Conservation (phyloP, 2,888 invertebrate genomes). For the Epistrophe grossulariae region DNA sequence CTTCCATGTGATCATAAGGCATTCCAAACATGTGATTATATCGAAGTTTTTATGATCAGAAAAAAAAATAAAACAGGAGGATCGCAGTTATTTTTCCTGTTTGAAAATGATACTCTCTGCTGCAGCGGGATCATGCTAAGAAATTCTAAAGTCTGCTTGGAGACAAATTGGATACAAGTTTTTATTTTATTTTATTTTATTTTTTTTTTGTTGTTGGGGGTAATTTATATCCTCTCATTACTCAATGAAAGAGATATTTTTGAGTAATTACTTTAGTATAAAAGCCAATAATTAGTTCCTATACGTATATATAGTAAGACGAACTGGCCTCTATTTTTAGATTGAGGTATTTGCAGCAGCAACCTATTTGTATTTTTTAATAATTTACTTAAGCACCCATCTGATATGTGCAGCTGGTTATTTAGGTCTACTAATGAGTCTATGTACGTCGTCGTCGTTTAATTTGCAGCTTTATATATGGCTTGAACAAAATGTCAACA, state of each 20-base stretch:
- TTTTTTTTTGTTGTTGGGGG: not conserved
- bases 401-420: constrained; percentile 7
- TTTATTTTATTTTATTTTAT: not conserved
- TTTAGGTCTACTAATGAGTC: not conserved
- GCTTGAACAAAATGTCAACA: not conserved
- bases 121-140: constrained; percentile 29
- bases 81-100: constrained; percentile 58
- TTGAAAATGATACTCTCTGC: constrained; percentile 40
- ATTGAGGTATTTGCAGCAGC: constrained; percentile 23
- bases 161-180: constrained; percentile 61
- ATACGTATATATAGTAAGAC: not conserved
- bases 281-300: constrained; percentile 14
- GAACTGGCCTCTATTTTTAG: not conserved
- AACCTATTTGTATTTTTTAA: constrained; percentile 15
- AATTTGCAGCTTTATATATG: not conserved
- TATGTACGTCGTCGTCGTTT: not conserved
- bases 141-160: constrained; percentile 42
- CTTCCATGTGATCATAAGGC: constrained; percentile 56
- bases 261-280: constrained; percentile 31
- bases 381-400: constrained; percentile 15
- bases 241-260: constrained; percentile 20
- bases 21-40: constrained; percentile 61
- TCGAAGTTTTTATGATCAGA: constrained; percentile 30
- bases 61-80: constrained; percentile 2
- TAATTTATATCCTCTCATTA: constrained; percentile 23